A percentile compares a stretch with the other conserved stretches of the same genome.
These are phyloP conservation scores for Jordanella pulchra DNA, from an alignment of 2,797 vertebrate species.

Conservation along the genomic window DNA sequence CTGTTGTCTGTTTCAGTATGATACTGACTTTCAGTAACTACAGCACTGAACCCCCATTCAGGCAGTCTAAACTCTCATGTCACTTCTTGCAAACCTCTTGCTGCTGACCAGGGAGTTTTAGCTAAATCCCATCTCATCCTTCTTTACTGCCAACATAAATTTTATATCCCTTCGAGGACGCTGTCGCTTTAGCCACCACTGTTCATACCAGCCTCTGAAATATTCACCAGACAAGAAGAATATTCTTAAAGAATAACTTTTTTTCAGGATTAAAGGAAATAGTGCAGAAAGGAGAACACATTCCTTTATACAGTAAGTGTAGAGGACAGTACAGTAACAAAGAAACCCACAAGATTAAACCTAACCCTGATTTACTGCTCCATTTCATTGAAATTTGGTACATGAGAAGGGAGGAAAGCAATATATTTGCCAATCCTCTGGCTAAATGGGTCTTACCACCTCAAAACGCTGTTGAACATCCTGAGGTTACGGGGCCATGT, in stretches of 20 bases:
- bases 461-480: conserved; percentile 84
- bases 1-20: background rate
- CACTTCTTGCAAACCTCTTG: background rate
- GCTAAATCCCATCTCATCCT: background rate
- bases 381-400: conserved; percentile 73
- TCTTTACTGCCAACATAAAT: background rate
- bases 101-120: background rate
- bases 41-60: background rate
- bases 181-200: background rate
- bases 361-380: conserved; percentile 64
- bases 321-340: conserved; percentile 7
- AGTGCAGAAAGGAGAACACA: conserved; percentile 1
- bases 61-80: background rate
- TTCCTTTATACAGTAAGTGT: background rate
- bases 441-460: conserved; percentile 71
- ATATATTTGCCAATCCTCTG: conserved; percentile 71
- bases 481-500: conserved; percentile 87
- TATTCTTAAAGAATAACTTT: background rate
- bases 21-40: background rate
- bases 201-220: background rate
- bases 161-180: background rate
- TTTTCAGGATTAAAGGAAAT: background rate
- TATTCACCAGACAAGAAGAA: background rate
- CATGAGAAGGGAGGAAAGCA: conserved; percentile 68
- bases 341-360: conserved; percentile 58